Conservation (phyloP, 2,888 invertebrate species). For the Eupeodes latifasciatus region DNA sequence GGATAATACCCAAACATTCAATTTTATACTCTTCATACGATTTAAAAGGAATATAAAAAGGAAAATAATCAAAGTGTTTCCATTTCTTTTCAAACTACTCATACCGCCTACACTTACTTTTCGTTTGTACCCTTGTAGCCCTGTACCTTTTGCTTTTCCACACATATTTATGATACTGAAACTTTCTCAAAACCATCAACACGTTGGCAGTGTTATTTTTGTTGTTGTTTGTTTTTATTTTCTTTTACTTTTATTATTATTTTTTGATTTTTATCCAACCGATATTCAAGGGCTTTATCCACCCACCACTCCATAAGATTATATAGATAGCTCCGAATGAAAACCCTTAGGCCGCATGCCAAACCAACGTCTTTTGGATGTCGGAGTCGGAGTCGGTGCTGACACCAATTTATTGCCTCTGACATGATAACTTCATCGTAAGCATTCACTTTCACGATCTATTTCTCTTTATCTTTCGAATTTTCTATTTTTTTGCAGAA, state of each 20-base stretch:
- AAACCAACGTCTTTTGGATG: slow-evolving; percentile 49
- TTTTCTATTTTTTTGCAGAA: slow-evolving; percentile 32
- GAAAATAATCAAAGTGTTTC: slow-evolving; percentile 47
- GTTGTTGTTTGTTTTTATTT: neutral
- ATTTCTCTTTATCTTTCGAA: slow-evolving; percentile 68
- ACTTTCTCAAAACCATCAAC: slow-evolving; percentile 69
- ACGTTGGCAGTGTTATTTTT: slow-evolving; percentile 41
- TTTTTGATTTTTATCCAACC: slow-evolving; percentile 63
- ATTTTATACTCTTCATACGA: slow-evolving; percentile 34
- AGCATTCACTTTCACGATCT: slow-evolving; percentile 76
- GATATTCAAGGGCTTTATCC: slow-evolving; percentile 25
- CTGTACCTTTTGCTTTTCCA: neutral
- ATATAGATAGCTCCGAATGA: neutral
- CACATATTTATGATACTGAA: slow-evolving; percentile 14
- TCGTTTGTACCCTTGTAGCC: no score
- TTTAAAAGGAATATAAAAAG: slow-evolving; percentile 40
- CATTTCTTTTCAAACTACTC: slow-evolving; percentile 55
- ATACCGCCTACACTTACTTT: neutral
- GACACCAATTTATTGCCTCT: slow-evolving; percentile 76
- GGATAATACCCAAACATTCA: slow-evolving; percentile 17
- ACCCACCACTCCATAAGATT: neutral
- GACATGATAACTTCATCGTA: slow-evolving; percentile 76
- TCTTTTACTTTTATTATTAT: neutral
- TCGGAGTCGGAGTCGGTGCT: slow-evolving; percentile 46
- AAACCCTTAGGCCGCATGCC: slow-evolving; percentile 64